Base-by-base conservation (phyloP, 2,888 invertebrate species). In the Pristionchus mayeri region DNA sequence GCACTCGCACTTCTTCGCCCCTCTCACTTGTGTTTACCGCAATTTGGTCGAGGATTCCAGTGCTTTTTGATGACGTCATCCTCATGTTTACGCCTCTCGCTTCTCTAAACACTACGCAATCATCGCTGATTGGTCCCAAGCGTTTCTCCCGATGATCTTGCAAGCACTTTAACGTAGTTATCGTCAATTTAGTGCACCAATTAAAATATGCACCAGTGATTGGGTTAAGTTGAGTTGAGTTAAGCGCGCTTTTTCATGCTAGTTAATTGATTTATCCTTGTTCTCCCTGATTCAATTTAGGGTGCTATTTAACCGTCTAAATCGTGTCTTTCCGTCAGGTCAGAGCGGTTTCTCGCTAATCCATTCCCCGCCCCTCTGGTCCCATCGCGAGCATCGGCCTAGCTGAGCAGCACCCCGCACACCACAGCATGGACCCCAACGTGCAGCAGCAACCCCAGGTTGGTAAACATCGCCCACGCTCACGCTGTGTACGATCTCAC, bases 401-500 rank as follows among this genome's bases (percentile, higher is more conserved):
- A 71, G 71, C 71, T 71, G 71, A 44, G 24, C 76, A 50, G 37
- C 76, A 48, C 75, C 44, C 75, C 44, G 16, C 75, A 75, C 76
- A 50, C 76, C 50, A 50, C 50, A 57, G 16, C 27, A 57, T 80
- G 54, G 57, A 80, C 34, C 52, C 80, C 57, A 80, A 50, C 40
- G 37, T 80, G 80, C 57, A 57, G 52, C 57, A 80, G n/a, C 71
- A 63, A 63, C 63, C 63, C 63, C 63, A 71, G 71, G 71, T 71
- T 54, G 54, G 54, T 54, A 54, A 54, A 13, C 54, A 21, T 54
- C 54, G 54, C n/a, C 54, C 21, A 16, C 7, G 54, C 21, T 7
- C 54, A 54, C 54, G 16, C 54, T 13, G 21, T 75, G 44, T n/a
- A n/a, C 37, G 21, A 21, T n/a, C 4, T 75, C 40, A n/a, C 44